A percentile compares a stretch with the other conserved stretches of the same genome.
Evolutionary conservation across 2,888 invertebrate species (phyloP).

Genomic region (Drosophila meridionalis): DNA sequence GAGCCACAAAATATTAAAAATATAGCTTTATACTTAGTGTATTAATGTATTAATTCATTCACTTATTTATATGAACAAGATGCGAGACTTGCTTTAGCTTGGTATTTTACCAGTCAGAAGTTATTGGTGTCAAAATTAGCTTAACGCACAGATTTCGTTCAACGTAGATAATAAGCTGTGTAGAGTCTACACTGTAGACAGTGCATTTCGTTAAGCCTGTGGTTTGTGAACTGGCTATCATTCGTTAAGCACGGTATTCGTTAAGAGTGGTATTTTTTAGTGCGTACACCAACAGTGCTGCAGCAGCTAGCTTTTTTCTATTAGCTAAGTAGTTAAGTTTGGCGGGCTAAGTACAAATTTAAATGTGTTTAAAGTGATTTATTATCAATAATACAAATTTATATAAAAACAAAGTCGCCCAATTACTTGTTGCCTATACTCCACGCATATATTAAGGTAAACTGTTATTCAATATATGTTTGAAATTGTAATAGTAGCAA

Average conservation of each 20-base stretch:
- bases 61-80: too few species aligned
- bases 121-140: not conserved
- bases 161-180: not conserved
- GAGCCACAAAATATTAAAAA: too few species aligned
- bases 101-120: not conserved
- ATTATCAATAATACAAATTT: not conserved
- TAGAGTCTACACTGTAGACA: not conserved
- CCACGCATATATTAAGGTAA: not conserved
- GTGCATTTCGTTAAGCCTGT: not conserved
- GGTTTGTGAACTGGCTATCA: not conserved
- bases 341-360: not conserved
- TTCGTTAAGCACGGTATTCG: not conserved
- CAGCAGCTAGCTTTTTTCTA: slow-evolving; percentile 15
- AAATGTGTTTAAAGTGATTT: not conserved
- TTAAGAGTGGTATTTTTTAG: not conserved
- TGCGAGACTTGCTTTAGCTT: not conserved
- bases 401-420: not conserved
- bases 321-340: not conserved
- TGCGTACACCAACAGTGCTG: not conserved
- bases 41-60: too few species aligned
- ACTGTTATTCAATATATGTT: fast-evolving
- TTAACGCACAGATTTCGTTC: not conserved
- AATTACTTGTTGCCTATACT: not conserved
- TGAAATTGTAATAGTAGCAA: not conserved
- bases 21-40: too few species aligned